Evolutionary conservation across 2,113 vertebrate species (phyloP).

Genomic region (Thamnophis sirtalis): DNA sequence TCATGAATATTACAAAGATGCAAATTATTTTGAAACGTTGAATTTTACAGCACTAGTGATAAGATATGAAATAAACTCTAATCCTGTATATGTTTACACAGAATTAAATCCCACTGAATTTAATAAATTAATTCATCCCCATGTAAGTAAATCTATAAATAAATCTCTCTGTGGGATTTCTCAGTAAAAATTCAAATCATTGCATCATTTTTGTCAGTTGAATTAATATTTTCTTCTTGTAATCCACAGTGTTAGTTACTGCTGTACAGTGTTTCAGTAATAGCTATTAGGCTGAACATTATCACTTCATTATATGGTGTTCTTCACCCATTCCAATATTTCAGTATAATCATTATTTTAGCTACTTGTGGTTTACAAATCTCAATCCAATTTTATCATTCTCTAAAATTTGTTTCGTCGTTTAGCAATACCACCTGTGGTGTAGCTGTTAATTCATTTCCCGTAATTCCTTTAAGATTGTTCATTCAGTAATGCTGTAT

Average conservation of each 20-base stretch:
- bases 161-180: not conserved
- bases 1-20: not conserved
- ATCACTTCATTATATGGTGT: not conserved
- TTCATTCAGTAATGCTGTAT: not conserved
- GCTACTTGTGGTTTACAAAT: not conserved
- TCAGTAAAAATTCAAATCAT: not conserved
- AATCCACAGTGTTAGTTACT: not conserved
- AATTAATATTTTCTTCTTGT: not conserved
- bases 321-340: not conserved
- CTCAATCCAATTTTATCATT: not conserved
- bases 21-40: not conserved
- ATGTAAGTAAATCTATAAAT: not conserved
- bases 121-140: not conserved
- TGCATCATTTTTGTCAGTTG: not conserved
- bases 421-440: not conserved
- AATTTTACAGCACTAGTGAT: not conserved
- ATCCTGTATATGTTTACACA: not conserved
- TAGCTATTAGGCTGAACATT: not conserved
- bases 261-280: not conserved
- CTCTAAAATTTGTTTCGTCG: not conserved
- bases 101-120: not conserved
- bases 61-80: not conserved
- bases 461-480: not conserved
- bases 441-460: not conserved
- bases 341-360: not conserved